Conservation (phyloP, 2,888 invertebrate species). For the Villa cingulata region DNA sequence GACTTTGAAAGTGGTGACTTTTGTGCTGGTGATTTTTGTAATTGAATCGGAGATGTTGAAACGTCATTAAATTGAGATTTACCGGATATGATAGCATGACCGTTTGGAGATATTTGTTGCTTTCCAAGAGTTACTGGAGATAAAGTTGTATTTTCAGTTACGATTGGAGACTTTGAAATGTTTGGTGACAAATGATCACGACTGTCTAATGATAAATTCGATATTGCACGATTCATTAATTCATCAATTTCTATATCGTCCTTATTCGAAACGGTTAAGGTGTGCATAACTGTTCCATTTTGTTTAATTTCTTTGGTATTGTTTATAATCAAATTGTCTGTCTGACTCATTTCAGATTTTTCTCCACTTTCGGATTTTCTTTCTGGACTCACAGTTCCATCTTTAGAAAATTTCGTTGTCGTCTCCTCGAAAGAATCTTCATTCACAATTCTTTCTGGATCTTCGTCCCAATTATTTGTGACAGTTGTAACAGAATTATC, state of each 20-base stretch:
- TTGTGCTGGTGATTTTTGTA: constrained; percentile 25
- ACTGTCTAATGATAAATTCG: constrained; percentile 34
- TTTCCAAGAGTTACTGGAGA: constrained; percentile 8
- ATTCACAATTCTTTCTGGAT: constrained; percentile 26
- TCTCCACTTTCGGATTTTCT: constrained; percentile 30
- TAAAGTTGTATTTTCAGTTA: constrained; percentile 6
- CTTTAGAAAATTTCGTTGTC: constrained; percentile 22
- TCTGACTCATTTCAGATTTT: constrained; percentile 28
- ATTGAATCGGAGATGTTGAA: constrained; percentile 34
- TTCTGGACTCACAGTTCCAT: constrained; percentile 17
- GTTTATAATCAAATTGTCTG: constrained; percentile 19
- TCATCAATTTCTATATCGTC: constrained; percentile 36
- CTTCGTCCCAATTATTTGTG: not conserved
- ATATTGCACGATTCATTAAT: constrained; percentile 35
- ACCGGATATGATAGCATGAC: constrained; percentile 8
- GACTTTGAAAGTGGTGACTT: constrained; percentile 22
- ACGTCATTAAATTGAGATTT: constrained; percentile 34
- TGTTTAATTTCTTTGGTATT: constrained; percentile 18
- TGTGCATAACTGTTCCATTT: constrained; percentile 15
- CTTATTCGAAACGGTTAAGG: constrained; percentile 22
- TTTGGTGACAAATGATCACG: constrained; percentile 32
- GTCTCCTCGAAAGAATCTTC: constrained; percentile 19
- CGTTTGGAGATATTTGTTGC: constrained; percentile 1
- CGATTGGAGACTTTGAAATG: constrained; percentile 16
- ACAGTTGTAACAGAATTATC: not conserved